Percentiles rank a stretch among this genome's conserved stretches.
phyloP scores from a whole-genome alignment of 2,888 invertebrate species.

The Rhamphomyia laevipes region DNA sequence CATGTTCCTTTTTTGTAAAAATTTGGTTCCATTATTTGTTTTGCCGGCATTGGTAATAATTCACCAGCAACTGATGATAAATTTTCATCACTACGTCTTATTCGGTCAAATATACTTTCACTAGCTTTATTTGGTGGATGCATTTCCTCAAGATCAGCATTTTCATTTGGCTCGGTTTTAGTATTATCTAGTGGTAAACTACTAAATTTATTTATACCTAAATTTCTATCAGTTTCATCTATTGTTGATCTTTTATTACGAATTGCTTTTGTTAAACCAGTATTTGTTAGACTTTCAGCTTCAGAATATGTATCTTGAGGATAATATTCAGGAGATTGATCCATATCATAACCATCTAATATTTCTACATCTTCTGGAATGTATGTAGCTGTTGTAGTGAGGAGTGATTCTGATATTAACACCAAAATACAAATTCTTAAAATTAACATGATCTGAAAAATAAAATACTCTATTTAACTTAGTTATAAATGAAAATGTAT shows the following conservation, averaged over 20 bases:
- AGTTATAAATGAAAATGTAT: no score
- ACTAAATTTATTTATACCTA: not conserved
- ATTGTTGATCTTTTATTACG: conserved; percentile 26
- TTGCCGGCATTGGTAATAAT: conserved; percentile 21
- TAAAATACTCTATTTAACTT: no score
- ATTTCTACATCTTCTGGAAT: conserved; percentile 30
- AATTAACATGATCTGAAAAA: no score
- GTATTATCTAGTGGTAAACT: not conserved
- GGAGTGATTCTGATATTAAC: no score
- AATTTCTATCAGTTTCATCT: conserved; percentile 15
- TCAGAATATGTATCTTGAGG: conserved; percentile 24
- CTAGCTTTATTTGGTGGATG: conserved; percentile 15
- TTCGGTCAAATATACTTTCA: conserved; percentile 17
- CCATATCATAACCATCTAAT: conserved; percentile 26
- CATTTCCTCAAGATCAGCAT: conserved; percentile 4
- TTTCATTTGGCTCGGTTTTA: not conserved
- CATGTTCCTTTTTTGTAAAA: conserved; percentile 48
- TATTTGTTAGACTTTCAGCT: conserved; percentile 19
- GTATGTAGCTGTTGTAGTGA: conserved; percentile 18
- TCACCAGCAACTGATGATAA: conserved; percentile 9
- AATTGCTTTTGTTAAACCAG: conserved; percentile 23
- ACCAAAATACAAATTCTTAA: no score
- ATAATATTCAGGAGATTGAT: conserved; percentile 24
- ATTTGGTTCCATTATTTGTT: conserved; percentile 39
- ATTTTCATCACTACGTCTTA: conserved; percentile 17